Evolutionary conservation across 2,888 invertebrate genomes (phyloP), one percentile per base, ranked within the genome.

Genomic region (Ecliptopera silaceata): DNA sequence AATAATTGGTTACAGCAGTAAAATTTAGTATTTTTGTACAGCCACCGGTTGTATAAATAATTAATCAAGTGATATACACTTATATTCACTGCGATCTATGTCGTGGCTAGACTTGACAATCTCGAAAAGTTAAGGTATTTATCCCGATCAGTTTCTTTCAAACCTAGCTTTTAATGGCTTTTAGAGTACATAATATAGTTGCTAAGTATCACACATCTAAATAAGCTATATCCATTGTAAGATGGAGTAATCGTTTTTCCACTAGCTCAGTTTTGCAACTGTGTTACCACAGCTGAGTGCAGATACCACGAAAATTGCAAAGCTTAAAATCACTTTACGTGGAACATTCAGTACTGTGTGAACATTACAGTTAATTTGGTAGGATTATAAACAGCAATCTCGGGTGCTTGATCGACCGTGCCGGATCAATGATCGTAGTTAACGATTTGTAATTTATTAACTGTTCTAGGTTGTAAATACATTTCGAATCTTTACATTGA

Each of bases 221-320:
- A 43, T 62, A 67, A 70, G 59, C 65, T 64, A 58, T 66, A 62
- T 41, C 72, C 70, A 85, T 85, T 86, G 86, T 86, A 59, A 52
- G 65, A 71, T 89, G 85, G 80, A 74, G 87, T 83, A 89, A 87
- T 72, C 70, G 72, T 83, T 82, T 84, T 82, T 78, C 82, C 79
- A 74, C 75, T 69, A 72, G 77, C 80, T 73, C 70, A 55, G 66
- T 88, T 86, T 86, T 84, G 86, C 86, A 88, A 89, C 79, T 70
- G 58, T 59, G 68, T 88, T 87, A 84, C 87, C 73, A 72, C 86
- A 88, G 43, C 36, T 8, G 26, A 26, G 26, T 15, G 36, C 36
- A 48, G 49, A 39, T 29, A 41, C 76, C 65, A 65, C 74, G 72
- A 74, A 75, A 84, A 82, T 80, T 75, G 74, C 69, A 67, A 69